phyloP scores from a whole-genome alignment of 1,140 invertebrate genomes.

The Drosophila nikananu region DNA sequence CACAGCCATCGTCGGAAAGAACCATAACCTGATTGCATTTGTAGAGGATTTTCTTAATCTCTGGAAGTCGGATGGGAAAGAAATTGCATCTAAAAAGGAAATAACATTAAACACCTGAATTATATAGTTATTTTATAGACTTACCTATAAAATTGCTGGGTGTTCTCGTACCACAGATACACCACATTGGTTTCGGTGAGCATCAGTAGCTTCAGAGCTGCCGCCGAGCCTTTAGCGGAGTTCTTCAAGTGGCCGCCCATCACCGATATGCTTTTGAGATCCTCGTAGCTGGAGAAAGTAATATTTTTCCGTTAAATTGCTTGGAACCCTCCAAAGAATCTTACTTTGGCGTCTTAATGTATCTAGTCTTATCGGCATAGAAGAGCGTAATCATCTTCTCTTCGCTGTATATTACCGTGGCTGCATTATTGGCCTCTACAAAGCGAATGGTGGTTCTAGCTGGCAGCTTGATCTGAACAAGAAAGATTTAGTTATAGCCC shows the following conservation, averaged over 20 bases:
- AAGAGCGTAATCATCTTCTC: conserved; percentile 68
- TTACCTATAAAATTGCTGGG: conserved; percentile 79
- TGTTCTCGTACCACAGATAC: conserved; percentile 83
- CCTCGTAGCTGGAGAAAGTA: conserved; percentile 63
- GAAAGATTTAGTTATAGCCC: background rate
- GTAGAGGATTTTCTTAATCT: conserved; percentile 78
- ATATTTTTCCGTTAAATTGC: background rate
- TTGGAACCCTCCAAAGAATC: background rate
- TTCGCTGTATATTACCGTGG: conserved; percentile 74
- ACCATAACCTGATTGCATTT: conserved; percentile 78
- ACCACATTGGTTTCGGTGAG: conserved; percentile 80
- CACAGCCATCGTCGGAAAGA: conserved; percentile 73
- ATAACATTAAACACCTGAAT: background rate
- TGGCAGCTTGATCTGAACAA: conserved; percentile 66
- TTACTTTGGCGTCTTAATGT: conserved; percentile 79
- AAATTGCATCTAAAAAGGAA: conserved; percentile 66
- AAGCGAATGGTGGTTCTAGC: conserved; percentile 59
- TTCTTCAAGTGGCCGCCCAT: conserved; percentile 69
- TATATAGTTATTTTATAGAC: background rate
- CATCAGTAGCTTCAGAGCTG: conserved; percentile 75
- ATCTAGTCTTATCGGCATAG: conserved; percentile 72
- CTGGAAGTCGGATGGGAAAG: conserved; percentile 59
- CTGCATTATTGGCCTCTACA: conserved; percentile 78
- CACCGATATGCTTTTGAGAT: conserved; percentile 74
- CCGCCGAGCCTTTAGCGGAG: conserved; percentile 70